phyloP scores from a whole-genome alignment of 1,140 invertebrate genomes.

The Agrypnia vestita region DNA sequence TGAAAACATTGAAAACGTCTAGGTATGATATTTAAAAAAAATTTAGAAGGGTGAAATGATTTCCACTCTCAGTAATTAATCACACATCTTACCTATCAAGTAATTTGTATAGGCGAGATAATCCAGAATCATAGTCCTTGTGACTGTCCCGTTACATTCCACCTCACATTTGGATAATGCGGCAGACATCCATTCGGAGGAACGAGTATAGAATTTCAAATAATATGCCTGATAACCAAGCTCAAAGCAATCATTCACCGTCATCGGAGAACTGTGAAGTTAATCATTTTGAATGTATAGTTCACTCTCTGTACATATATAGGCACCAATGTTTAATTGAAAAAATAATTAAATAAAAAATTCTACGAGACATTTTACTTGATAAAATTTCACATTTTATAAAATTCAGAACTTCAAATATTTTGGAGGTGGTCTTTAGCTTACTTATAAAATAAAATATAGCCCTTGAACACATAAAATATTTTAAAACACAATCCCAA shows the following conservation, averaged over 20 bases:
- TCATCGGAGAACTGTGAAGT: conserved; percentile 5
- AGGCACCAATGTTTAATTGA: not conserved
- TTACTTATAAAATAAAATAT: too few relatives aligned
- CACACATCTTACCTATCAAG: not conserved
- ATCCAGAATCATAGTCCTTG: not conserved
- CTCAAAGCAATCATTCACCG: conserved; percentile 2
- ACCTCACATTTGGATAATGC: conserved; percentile 13
- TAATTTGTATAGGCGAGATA: not conserved
- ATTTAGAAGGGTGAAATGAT: too few relatives aligned
- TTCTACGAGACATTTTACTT: not conserved
- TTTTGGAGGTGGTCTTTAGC: too few relatives aligned
- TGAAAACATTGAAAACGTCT: too few relatives aligned
- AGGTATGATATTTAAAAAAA: too few relatives aligned
- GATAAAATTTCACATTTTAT: too few relatives aligned
- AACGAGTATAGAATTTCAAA: not conserved
- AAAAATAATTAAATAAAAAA: not conserved
- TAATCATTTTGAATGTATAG: not conserved
- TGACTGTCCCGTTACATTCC: not conserved
- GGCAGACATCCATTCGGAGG: not conserved
- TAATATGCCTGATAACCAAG: not conserved
- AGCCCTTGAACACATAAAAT: too few relatives aligned
- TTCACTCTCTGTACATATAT: not conserved
- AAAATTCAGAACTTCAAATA: too few relatives aligned
- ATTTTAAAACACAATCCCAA: too few relatives aligned
- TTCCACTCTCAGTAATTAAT: too few relatives aligned